Base-by-base conservation (phyloP, 2,888 invertebrate species). In the Agrotis clavis region DNA sequence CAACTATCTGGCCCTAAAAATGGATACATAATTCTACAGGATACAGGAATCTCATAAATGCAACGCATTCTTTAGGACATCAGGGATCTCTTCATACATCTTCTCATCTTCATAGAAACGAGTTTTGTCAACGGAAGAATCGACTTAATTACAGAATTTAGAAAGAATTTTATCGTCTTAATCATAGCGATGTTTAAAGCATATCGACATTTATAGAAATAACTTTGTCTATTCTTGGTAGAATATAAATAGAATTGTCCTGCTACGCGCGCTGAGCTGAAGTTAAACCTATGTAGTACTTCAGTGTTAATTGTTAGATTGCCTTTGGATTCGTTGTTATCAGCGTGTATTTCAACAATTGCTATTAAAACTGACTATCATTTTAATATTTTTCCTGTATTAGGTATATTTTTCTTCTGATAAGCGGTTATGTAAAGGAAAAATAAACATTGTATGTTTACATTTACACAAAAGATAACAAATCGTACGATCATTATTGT, bases 401-500 rank as follows among this genome's bases (percentile, higher is more conserved):
- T 19, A n/a, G n/a, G n/a, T n/a, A 18, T 21, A 14, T 21, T 59
- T 56, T 72, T 66, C 21, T 50, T 2, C 3, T 13, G 59, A 79
- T 60, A 79, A 73, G 11, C 19, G 1, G 11, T 25, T 25, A 13
- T 65, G 25, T 79, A 54, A 59, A 72, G 18, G 6, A 14, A 25
- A 64, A 50, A 30, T 53, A 54, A 62, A 75, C 51, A 70, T 41
- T 57, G 51, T 57, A 19, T 74, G 25, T 68, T 73, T 48, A 76
- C 41, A 51, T 76, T 69, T 18, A 74, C 50, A 41, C 19, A 63
- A 62, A 54, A 9, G 77, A 77, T 77, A 75, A 69, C 14, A 69
- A 64, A 48, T 80, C 63, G 69, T 74, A 64, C 21, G 75, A 74
- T 64, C 60, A 60, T 80, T 69, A 69, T 74, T 69, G 30, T 69